Percentiles rank a stretch among this genome's conserved stretches.
These are phyloP conservation scores for Anarrhichthys ocellatus DNA, from an alignment of 2,113 vertebrate genomes.

Conservation along the genomic window DNA sequence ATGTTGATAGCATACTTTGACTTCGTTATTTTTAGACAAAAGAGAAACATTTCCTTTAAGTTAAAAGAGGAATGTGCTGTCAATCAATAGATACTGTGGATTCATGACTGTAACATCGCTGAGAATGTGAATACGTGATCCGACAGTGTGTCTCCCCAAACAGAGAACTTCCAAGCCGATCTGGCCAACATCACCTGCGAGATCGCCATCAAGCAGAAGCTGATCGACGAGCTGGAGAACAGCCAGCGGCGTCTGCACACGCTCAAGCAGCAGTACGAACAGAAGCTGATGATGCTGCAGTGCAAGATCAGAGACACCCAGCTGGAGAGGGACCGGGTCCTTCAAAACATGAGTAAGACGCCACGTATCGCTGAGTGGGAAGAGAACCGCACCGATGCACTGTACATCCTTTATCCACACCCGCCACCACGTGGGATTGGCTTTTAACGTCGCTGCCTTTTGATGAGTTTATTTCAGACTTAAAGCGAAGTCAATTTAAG, in stretches of 20 bases:
- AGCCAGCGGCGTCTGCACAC: constrained; percentile 96
- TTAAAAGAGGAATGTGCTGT: not conserved
- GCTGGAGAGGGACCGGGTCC: constrained; percentile 94
- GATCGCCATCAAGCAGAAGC: constrained; percentile 98
- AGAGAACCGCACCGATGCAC: not conserved
- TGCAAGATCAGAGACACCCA: constrained; percentile 97
- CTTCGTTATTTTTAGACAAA: too few species aligned
- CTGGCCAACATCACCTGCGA: constrained; percentile 98
- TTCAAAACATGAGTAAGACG: constrained; percentile 94
- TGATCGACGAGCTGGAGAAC: constrained; percentile 98
- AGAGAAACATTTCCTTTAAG: too few species aligned
- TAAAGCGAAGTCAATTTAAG: not conserved
- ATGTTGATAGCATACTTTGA: not conserved
- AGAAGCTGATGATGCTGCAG: constrained; percentile 97
- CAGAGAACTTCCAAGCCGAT: constrained; percentile 94
- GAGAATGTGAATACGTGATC: not conserved
- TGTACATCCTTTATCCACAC: not conserved
- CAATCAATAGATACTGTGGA: not conserved
- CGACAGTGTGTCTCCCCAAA: not conserved
- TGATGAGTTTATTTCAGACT: constrained; percentile 5
- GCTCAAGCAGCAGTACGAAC: constrained; percentile 95
- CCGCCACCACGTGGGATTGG: not conserved
- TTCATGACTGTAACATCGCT: not conserved
- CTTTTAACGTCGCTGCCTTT: not conserved
- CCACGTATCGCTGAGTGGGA: not conserved